These are phyloP conservation scores for Drosophila pruinosa DNA, from an alignment of 1,140 invertebrate genomes.

Conservation along the genomic window DNA sequence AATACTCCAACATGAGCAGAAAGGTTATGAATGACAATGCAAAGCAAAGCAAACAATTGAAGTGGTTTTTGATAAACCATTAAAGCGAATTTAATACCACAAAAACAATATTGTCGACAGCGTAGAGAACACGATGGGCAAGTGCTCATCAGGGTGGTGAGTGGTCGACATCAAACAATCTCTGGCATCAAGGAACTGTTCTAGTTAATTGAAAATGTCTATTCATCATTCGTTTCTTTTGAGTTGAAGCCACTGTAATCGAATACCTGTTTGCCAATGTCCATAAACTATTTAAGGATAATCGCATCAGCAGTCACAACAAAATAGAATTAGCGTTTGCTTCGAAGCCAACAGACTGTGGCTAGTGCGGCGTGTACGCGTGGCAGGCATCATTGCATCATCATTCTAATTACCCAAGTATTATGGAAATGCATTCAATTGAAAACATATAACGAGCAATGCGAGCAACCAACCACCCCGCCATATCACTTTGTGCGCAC, in stretches of 20 bases:
- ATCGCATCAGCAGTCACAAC: constrained; percentile 57
- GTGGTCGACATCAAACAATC: constrained; percentile 25
- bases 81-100: constrained; percentile 71
- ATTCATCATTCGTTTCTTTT: constrained; percentile 59
- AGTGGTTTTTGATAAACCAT: constrained; percentile 81
- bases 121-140: neutral
- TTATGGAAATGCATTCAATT: constrained; percentile 77
- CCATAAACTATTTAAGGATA: constrained; percentile 52
- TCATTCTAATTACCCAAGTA: constrained; percentile 82
- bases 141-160: constrained; percentile 9
- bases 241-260: constrained; percentile 41
- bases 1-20: neutral
- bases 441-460: constrained; percentile 65
- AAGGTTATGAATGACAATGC: constrained; percentile 60
- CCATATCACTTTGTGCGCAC: constrained; percentile 54
- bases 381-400: constrained; percentile 74
- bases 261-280: constrained; percentile 59
- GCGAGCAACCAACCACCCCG: constrained; percentile 4
- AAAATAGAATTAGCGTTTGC: constrained; percentile 38
- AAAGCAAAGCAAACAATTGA: constrained; percentile 69
- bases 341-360: neutral
- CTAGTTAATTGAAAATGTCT: constrained; percentile 74
- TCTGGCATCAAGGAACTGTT: constrained; percentile 53
- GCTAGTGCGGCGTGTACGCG: constrained; percentile 21
- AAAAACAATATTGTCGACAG: constrained; percentile 26